Conservation (phyloP, 1,140 invertebrate species). For the Polypedilum vanderplanki region DNA sequence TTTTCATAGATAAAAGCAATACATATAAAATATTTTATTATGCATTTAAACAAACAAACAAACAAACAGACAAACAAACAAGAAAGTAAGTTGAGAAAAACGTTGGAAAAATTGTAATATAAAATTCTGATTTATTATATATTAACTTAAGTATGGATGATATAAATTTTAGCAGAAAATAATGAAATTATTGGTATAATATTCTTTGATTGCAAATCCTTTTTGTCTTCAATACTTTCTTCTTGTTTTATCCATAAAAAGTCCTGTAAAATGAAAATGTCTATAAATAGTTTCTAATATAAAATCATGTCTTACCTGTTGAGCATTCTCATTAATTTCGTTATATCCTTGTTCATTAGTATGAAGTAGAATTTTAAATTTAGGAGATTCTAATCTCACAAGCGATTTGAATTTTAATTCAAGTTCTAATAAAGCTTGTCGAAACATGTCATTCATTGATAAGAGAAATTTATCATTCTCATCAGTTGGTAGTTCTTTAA, state of each 20-base stretch:
- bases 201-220: too few species aligned
- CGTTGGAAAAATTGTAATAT: too few species aligned
- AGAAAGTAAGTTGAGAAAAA: too few species aligned
- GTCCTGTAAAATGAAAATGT: not conserved
- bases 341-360: constrained; percentile 38
- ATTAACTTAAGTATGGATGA: not conserved
- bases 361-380: constrained; percentile 39
- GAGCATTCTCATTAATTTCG: constrained; percentile 36
- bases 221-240: not conserved
- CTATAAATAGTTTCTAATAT: not conserved
- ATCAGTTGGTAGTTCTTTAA: constrained; percentile 21
- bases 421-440: constrained; percentile 36
- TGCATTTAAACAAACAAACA: too few species aligned
- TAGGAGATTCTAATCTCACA: constrained; percentile 34
- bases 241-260: constrained; percentile 22
- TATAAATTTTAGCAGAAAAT: constrained; percentile 1
- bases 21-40: too few species aligned
- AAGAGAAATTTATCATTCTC: constrained; percentile 35
- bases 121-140: too few species aligned
- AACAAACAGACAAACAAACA: too few species aligned
- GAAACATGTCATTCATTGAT: constrained; percentile 38
- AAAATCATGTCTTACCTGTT: constrained; percentile 33
- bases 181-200: not conserved
- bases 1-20: too few species aligned
- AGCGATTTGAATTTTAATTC: constrained; percentile 36